phyloP scores from a whole-genome alignment of 1,140 invertebrate genomes.

The Drosophila rhopaloa region DNA sequence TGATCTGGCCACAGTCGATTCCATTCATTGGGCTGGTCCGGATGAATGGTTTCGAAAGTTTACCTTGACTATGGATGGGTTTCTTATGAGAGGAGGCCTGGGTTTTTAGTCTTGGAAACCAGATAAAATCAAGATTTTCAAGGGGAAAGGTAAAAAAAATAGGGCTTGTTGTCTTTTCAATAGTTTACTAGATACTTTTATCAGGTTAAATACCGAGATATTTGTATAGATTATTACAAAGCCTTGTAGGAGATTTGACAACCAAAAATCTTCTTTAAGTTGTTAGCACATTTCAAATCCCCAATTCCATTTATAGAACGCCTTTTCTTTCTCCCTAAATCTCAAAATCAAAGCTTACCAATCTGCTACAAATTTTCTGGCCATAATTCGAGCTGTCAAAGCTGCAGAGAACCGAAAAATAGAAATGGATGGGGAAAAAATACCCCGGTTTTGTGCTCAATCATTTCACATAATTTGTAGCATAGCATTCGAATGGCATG shows the following conservation, averaged over 20 bases:
- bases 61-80: conserved; percentile 11
- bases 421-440: conserved; percentile 23
- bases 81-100: neutral
- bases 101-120: neutral
- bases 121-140: too few species aligned
- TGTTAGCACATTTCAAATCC: neutral
- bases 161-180: too few species aligned
- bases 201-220: too few species aligned
- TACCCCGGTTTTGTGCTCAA: conserved; percentile 61
- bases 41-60: conserved; percentile 45
- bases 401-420: conserved; percentile 13
- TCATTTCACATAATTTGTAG: conserved; percentile 82
- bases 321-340: conserved; percentile 5
- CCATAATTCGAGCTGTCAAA: conserved; percentile 55
- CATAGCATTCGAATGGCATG: conserved; percentile 32
- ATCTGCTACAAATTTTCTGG: conserved; percentile 33
- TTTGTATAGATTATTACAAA: too few species aligned
- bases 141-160: neutral
- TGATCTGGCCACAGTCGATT: conserved; percentile 50
- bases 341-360: conserved; percentile 11
- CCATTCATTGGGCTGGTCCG: conserved; percentile 28
- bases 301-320: conserved; percentile 4
- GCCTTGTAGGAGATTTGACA: too few species aligned
- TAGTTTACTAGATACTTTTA: too few species aligned
- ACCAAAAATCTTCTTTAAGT: too few species aligned